Conservation (phyloP, 1,140 invertebrate species). For the Lerema accius region DNA sequence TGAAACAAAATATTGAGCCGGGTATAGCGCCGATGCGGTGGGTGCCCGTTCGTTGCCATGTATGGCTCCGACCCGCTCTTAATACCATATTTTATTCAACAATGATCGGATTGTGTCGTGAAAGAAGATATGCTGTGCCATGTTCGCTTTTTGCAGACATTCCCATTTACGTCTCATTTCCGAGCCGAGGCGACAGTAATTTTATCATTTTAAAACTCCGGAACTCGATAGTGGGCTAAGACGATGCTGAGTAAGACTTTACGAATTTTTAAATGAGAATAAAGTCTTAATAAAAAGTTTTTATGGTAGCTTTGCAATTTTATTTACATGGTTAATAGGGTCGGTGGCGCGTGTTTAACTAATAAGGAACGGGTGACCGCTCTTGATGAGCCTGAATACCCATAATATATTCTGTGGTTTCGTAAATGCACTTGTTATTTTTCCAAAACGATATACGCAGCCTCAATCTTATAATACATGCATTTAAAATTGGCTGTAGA, state of each 20-base stretch:
- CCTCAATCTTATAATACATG: too few relatives aligned
- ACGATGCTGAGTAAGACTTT: slow-evolving; percentile 70
- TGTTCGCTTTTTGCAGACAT: slow-evolving; percentile 60
- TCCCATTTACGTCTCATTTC: slow-evolving; percentile 73
- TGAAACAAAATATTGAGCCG: slow-evolving; percentile 40
- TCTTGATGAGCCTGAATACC: slow-evolving; percentile 50
- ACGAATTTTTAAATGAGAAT: slow-evolving; percentile 74
- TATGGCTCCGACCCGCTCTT: slow-evolving; percentile 32
- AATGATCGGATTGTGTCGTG: slow-evolving; percentile 63
- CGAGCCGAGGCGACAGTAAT: slow-evolving; percentile 57
- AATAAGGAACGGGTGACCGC: slow-evolving; percentile 68
- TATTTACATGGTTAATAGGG: slow-evolving; percentile 70
- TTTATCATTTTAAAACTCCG: slow-evolving; percentile 74
- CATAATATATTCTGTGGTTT: slow-evolving; percentile 50
- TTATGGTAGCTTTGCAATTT: slow-evolving; percentile 72
- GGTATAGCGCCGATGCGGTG: slow-evolving; percentile 39
- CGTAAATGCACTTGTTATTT: slow-evolving; percentile 45
- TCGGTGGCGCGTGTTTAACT: slow-evolving; percentile 63
- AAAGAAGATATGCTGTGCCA: slow-evolving; percentile 58
- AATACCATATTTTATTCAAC: slow-evolving; percentile 62
- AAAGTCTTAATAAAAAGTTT: slow-evolving; percentile 75
- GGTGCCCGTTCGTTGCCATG: slow-evolving; percentile 36
- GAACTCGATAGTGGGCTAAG: slow-evolving; percentile 55
- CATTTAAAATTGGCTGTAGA: too few relatives aligned
- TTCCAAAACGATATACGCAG: too few relatives aligned